phyloP scores from a whole-genome alignment of 2,797 vertebrate species.

The Manis javanica region DNA sequence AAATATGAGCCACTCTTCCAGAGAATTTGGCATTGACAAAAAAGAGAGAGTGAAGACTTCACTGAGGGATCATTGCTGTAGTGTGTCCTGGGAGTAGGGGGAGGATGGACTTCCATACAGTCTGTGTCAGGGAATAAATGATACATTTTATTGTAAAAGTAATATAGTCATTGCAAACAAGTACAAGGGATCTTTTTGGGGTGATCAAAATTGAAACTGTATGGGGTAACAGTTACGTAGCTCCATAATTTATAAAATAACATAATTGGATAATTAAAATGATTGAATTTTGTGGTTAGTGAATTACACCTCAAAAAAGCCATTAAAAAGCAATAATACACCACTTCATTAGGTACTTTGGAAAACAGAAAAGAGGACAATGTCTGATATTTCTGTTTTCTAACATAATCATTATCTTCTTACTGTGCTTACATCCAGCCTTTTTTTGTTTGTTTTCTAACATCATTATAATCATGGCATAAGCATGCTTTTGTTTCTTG shows the following conservation, averaged over 20 bases:
- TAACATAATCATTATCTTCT: neutral
- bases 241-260: neutral
- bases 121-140: neutral
- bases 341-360: neutral
- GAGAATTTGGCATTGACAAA: neutral
- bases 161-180: neutral
- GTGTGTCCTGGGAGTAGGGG: neutral
- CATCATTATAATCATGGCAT: neutral
- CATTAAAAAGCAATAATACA: neutral
- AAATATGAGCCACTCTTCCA: neutral
- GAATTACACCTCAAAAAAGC: neutral
- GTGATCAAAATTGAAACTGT: neutral
- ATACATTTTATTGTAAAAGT: neutral
- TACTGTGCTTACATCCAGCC: neutral
- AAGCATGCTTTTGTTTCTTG: neutral
- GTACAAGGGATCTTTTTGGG: too few relatives aligned
- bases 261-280: neutral
- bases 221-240: neutral
- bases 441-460: neutral
- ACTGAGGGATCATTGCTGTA: neutral
- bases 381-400: neutral
- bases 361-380: constrained; percentile 8
- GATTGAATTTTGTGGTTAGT: neutral
- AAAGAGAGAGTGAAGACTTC: neutral
- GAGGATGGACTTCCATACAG: neutral